Conservation (phyloP, 2,888 invertebrate species). For the Linnaemya vulpina region DNA sequence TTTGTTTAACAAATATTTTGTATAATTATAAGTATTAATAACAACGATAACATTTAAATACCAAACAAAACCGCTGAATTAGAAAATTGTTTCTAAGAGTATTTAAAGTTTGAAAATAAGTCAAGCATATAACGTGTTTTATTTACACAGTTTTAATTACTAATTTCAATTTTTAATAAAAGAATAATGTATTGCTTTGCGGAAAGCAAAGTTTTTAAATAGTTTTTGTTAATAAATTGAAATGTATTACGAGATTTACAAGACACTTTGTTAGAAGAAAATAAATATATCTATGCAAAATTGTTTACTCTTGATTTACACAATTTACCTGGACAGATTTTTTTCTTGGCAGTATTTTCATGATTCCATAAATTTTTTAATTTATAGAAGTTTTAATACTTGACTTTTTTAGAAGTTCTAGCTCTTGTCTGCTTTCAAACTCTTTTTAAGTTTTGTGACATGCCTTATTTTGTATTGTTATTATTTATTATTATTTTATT, state of each 20-base stretch:
- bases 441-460: no score
- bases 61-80: conserved; percentile 26
- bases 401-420: no score
- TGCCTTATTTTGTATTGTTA: no score
- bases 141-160: conserved; percentile 14
- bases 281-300: no score
- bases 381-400: no score
- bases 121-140: conserved; percentile 26
- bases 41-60: not conserved
- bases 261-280: no score
- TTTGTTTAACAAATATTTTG: not conserved
- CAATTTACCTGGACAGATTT: no score
- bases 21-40: not conserved
- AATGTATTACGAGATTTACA: not conserved
- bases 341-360: no score
- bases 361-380: no score
- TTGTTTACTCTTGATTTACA: no score
- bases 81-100: conserved; percentile 26
- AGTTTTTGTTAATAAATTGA: not conserved
- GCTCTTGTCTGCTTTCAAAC: no score
- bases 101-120: conserved; percentile 9
- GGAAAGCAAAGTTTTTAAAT: not conserved
- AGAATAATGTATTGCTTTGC: not conserved
- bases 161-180: not conserved
- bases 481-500: no score